Base-by-base conservation (phyloP, 2,113 vertebrate species). In the Lepidothrix coronata region DNA sequence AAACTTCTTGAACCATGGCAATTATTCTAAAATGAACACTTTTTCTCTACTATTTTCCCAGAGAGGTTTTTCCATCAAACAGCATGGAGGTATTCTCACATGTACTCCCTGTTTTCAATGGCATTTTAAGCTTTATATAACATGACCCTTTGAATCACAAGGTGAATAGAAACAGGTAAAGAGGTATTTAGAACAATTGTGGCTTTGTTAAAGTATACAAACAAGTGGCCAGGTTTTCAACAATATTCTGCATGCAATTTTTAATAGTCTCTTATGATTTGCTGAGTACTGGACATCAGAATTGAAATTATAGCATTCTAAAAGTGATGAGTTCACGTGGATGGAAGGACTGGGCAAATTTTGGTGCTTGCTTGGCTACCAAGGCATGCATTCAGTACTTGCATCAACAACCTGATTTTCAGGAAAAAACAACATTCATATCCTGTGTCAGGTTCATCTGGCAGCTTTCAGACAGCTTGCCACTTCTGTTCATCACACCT, bases 51-150 rank as follows among this genome's bases (percentile, higher is more conserved):
- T 74, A 37, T 84, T 92, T 95, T 88, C 58, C 72, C 49, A 54
- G 58, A 88, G 88, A 81, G 35, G 70, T 94, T 96, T 92, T 92
- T 51, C 68, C 24, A 16, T 81, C 52, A 85, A 61, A 23, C 11
- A 61, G 7, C 21, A 14, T 58, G 41, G 43, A 73, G 27, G 23
- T 85, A 59, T 94, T 97, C 68, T 71, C 67, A 58, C 65, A 28
- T 16, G 2, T 33, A 76, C 35, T n/a, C 66, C 80, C 30, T 90
- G 14, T 67, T 80, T 73, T 75, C 14, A 14, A 2, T 54, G 33
- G 27, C 33, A 72, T 92, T 95, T 96, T 85, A 80, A 66, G 35
- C 7, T 76, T 95, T 94, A 49, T 76, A 52, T 91, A 87, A 52
- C 28, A 57, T 21, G 33, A 71, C 12, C 65, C 27, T 63, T 80